Conservation (phyloP, 2,888 invertebrate species). For the Pachymerium ferrugineum region DNA sequence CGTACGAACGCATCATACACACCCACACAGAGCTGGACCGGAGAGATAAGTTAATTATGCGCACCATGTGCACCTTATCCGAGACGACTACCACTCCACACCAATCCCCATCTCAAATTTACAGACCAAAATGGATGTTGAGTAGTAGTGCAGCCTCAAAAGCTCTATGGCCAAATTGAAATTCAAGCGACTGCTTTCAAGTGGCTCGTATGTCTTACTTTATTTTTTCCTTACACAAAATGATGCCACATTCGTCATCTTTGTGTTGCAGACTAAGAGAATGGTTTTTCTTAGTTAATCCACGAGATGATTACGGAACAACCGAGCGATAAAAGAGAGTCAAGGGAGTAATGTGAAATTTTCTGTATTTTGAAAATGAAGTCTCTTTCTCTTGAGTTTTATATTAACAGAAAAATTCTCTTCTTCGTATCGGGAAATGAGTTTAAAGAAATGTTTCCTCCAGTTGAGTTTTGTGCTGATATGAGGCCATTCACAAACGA, state of each 20-base stretch:
- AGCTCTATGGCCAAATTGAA: not conserved
- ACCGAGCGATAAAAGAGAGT: not conserved
- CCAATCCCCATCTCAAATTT: not conserved
- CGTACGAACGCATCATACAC: not conserved
- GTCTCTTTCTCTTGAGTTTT: not conserved
- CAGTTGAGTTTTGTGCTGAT: slow-evolving; percentile 17
- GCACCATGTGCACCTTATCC: slow-evolving; percentile 22
- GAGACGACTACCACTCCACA: slow-evolving; percentile 11
- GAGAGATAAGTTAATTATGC: slow-evolving; percentile 23
- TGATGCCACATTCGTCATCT: slow-evolving; percentile 17
- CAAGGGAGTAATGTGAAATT: not conserved
- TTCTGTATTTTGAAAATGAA: not conserved
- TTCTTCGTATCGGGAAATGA: slow-evolving; percentile 4
- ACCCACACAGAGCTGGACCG: slow-evolving; percentile 17
- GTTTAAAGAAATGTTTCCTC: slow-evolving; percentile 17
- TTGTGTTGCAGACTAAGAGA: no score
- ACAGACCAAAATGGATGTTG: not conserved
- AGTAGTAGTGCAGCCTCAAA: no score
- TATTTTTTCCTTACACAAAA: not conserved
- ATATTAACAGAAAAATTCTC: not conserved
- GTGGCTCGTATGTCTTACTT: not conserved
- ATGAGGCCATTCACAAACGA: slow-evolving; percentile 12
- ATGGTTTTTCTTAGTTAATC: not conserved
- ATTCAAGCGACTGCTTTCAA: slow-evolving; percentile 2
- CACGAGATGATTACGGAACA: not conserved